phyloP scores from a whole-genome alignment of 1,140 invertebrate genomes.

The Nasonia longicornis region DNA sequence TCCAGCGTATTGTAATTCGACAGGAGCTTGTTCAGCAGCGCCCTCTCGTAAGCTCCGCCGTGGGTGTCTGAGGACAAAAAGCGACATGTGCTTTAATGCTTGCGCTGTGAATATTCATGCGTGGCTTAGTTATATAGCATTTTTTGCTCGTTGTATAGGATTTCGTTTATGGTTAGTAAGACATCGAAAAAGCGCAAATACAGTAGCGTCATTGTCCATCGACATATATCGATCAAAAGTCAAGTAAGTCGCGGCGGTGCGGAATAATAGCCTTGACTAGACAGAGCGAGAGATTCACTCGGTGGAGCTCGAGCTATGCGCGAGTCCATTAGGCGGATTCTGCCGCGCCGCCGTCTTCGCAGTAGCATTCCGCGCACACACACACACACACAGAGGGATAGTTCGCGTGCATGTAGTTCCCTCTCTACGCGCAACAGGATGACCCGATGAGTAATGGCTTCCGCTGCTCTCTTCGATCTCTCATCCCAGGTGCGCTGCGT shows the following conservation, averaged over 20 bases:
- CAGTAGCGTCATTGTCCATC: too few species aligned
- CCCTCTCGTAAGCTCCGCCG: conserved; percentile 90
- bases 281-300: background rate
- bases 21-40: conserved; percentile 87
- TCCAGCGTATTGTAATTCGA: conserved; percentile 96
- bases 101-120: background rate
- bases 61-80: conserved; percentile 75
- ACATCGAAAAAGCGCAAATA: too few species aligned
- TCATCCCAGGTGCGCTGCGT: background rate
- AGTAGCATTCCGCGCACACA: background rate
- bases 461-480: background rate
- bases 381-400: too few species aligned
- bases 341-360: background rate
- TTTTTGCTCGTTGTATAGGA: too few species aligned
- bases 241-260: background rate
- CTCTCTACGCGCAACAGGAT: conserved; percentile 22
- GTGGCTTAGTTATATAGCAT: too few species aligned
- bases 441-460: conserved; percentile 21
- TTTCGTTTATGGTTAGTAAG: too few species aligned
- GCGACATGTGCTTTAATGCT: too few species aligned
- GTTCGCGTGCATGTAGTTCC: background rate
- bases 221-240: background rate
- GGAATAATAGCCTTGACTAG: background rate
- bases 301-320: background rate
- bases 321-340: background rate